Conservation (phyloP, 2,113 vertebrate species). For the Ameiurus melas region DNA sequence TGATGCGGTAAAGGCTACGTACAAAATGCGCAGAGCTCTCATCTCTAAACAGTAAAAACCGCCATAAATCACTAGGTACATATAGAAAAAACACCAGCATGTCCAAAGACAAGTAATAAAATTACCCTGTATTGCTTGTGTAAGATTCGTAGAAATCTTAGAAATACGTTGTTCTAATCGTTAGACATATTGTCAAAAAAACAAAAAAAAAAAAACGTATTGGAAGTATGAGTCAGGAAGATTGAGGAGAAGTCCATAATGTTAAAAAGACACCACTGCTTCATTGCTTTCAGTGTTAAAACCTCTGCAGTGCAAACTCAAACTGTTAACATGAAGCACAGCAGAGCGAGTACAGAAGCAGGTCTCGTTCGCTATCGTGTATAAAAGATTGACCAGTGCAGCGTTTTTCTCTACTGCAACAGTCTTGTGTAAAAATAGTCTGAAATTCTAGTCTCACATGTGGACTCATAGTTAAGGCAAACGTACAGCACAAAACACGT, state of each 20-base stretch:
- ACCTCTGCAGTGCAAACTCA: background rate
- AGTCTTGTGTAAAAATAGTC: background rate
- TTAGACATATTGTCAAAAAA: constrained; percentile 11
- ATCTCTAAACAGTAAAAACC: constrained; percentile 8
- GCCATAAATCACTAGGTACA: background rate
- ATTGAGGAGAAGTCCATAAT: background rate
- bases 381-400: background rate
- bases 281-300: background rate
- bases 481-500: background rate
- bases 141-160: constrained; percentile 39
- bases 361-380: background rate
- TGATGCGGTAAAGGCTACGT: constrained; percentile 10
- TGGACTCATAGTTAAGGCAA: background rate
- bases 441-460: background rate
- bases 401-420: background rate
- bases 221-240: constrained; percentile 11
- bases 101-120: constrained; percentile 37
- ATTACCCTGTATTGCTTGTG: constrained; percentile 54
- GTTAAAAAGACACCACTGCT: background rate
- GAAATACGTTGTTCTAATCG: constrained; percentile 25
- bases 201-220: background rate
- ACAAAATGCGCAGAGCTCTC: constrained; percentile 23
- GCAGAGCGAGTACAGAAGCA: background rate
- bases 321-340: background rate
- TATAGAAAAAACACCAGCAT: constrained; percentile 4